A percentile compares a stretch with the other conserved stretches of the same genome.
These are phyloP conservation scores for Myotis findleyi DNA, from an alignment of 2,797 vertebrate genomes.

Conservation along the genomic window DNA sequence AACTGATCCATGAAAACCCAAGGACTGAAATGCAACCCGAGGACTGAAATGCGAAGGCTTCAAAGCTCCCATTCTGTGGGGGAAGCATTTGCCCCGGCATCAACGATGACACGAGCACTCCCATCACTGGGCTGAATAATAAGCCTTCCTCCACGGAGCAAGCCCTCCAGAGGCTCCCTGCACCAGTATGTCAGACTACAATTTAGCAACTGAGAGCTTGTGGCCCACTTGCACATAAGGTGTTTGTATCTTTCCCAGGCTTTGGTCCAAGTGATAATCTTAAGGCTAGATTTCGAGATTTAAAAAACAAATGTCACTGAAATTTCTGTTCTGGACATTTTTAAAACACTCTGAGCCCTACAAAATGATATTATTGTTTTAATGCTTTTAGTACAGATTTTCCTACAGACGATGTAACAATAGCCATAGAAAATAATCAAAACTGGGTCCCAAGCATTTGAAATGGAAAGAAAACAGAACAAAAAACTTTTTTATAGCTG, in stretches of 20 bases:
- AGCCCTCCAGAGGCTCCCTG: background rate
- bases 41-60: slow-evolving; percentile 65
- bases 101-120: slow-evolving; percentile 44
- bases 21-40: slow-evolving; percentile 65
- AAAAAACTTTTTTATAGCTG: background rate
- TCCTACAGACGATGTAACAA: background rate
- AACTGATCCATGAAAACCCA: slow-evolving; percentile 65
- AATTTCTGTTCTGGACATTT: slow-evolving; percentile 59
- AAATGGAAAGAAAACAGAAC: background rate
- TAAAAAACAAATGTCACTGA: slow-evolving; percentile 16
- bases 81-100: background rate
- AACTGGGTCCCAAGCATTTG: background rate
- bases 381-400: slow-evolving; percentile 18
- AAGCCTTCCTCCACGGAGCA: slow-evolving; percentile 33
- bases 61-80: slow-evolving; percentile 68
- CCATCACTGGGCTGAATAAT: slow-evolving; percentile 20
- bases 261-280: slow-evolving; percentile 49
- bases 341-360: background rate
- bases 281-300: slow-evolving; percentile 12
- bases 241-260: background rate
- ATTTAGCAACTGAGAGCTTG: slow-evolving; percentile 18
- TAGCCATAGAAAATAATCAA: background rate
- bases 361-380: slow-evolving; percentile 5
- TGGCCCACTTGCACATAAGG: background rate
- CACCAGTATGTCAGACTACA: background rate